Conservation (phyloP, 2,113 vertebrate genomes). For the Hemibagrus wyckioides region DNA sequence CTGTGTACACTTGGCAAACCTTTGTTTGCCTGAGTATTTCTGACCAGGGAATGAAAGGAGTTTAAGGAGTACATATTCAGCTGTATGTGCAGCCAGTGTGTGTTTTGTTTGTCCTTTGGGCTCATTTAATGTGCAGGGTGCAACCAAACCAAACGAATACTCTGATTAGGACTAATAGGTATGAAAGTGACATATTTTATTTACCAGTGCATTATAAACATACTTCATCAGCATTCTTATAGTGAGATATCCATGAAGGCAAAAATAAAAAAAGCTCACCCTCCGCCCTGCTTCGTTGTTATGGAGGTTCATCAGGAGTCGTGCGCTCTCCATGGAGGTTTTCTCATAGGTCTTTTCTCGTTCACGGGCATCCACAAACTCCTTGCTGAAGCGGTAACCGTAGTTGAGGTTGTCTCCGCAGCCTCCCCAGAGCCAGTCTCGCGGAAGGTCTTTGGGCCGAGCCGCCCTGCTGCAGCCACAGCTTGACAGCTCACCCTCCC, state of each 20-base stretch:
- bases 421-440: conserved; percentile 99
- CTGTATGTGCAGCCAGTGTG: neutral
- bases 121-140: neutral
- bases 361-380: conserved; percentile 96
- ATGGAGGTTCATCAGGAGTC: conserved; percentile 94
- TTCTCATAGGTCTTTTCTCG: conserved; percentile 90
- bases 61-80: neutral
- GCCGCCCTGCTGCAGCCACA: conserved; percentile 94
- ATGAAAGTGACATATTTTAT: neutral
- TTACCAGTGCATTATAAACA: neutral
- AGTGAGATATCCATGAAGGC: neutral
- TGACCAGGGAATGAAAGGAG: neutral
- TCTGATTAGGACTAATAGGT: neutral
- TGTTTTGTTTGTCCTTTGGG: neutral
- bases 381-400: conserved; percentile 94
- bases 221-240: neutral
- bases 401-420: conserved; percentile 97
- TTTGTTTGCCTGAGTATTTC: neutral
- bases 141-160: neutral
- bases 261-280: conserved; percentile 74
- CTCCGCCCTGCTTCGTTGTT: conserved; percentile 95
- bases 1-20: neutral
- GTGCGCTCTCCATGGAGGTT: conserved; percentile 85
- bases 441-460: conserved; percentile 90
- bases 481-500: conserved; percentile 94